Percentiles rank a stretch among this genome's conserved stretches.
These are phyloP conservation scores for Agrenia bidenticulata DNA, from an alignment of 2,888 invertebrate genomes.

Conservation along the genomic window DNA sequence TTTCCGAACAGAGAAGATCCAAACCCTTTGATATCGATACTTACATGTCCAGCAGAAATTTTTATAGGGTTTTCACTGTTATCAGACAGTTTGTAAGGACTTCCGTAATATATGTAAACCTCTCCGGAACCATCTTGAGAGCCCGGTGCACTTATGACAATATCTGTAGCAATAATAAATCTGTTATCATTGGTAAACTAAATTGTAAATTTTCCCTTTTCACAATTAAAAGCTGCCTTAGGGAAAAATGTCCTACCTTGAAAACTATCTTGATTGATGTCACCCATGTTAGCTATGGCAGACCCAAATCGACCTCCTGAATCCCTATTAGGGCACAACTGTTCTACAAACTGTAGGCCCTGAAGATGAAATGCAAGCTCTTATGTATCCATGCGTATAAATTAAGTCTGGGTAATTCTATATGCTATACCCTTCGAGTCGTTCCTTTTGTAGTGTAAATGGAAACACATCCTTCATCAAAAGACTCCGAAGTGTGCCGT, in stretches of 20 bases:
- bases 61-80: background rate
- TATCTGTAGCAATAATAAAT: slow-evolving; percentile 16
- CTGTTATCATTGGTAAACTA: no score
- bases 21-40: slow-evolving; percentile 25
- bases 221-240: no score
- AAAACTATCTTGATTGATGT: slow-evolving; percentile 34
- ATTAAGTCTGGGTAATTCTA: background rate
- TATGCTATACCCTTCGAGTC: background rate
- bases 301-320: slow-evolving; percentile 34
- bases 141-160: slow-evolving; percentile 37
- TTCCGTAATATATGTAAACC: slow-evolving; percentile 32
- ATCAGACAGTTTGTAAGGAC: background rate
- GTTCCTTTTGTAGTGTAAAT: slow-evolving; percentile 14
- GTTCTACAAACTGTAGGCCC: background rate
- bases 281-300: slow-evolving; percentile 39
- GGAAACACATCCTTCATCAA: slow-evolving; percentile 31
- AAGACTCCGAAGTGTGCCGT: background rate
- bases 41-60: slow-evolving; percentile 13
- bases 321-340: slow-evolving; percentile 8
- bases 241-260: no score
- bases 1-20: slow-evolving; percentile 25
- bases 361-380: background rate
- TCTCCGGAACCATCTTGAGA: slow-evolving; percentile 27
- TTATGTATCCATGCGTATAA: background rate
- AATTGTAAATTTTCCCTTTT: no score